Percentiles rank a stretch among this genome's conserved stretches.
Conservation (phyloP, 2,113 vertebrate species). For the Ptychochromis oligacanthus region DNA sequence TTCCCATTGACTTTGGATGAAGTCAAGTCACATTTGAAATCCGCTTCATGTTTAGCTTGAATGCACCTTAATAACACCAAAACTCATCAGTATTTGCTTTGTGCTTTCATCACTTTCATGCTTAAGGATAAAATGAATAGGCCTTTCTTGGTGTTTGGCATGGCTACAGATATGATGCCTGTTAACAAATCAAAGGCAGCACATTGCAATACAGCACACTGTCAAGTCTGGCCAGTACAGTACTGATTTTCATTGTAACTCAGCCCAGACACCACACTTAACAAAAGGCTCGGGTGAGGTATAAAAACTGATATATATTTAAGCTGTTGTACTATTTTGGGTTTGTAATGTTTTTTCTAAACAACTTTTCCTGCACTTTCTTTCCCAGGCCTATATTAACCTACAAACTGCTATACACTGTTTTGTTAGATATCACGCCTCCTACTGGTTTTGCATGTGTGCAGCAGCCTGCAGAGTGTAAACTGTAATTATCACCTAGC, state of each 20-base stretch:
- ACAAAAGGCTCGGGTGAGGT: not conserved
- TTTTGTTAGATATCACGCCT: constrained; percentile 18
- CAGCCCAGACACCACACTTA: not conserved
- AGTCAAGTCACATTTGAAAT: not conserved
- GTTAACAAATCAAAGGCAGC: not conserved
- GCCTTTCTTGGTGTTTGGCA: not conserved
- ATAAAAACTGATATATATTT: not conserved
- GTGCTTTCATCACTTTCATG: not conserved
- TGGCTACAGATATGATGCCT: not conserved
- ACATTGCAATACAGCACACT: not conserved
- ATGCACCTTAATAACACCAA: not conserved
- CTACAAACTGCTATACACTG: not conserved
- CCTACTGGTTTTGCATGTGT: constrained; percentile 41
- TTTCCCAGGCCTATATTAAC: not conserved
- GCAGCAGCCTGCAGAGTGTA: constrained; percentile 39
- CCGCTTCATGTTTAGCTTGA: not conserved
- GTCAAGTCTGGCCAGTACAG: not conserved
- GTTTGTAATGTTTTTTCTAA: not conserved
- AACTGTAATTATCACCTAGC: constrained; percentile 62
- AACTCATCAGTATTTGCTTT: not conserved
- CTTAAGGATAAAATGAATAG: not conserved
- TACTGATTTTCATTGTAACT: not conserved
- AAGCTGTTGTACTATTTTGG: not conserved
- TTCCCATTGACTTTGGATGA: not conserved
- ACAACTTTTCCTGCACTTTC: not conserved